These are phyloP conservation scores for Hipposideros armiger DNA, from an alignment of 2,113 vertebrate species.

Conservation along the genomic window DNA sequence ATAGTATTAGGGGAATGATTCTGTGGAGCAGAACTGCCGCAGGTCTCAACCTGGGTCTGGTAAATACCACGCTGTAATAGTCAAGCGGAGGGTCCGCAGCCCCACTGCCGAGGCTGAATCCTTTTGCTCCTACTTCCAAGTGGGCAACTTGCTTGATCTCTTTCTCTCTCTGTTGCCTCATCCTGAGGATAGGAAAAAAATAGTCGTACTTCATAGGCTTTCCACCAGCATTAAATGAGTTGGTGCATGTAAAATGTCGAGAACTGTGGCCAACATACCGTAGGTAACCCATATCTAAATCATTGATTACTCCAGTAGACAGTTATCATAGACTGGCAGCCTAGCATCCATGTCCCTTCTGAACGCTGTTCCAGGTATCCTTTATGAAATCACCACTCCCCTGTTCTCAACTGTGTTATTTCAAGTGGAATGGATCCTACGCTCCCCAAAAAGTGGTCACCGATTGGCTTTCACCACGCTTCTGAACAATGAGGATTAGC, in stretches of 20 bases:
- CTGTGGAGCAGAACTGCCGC: not conserved
- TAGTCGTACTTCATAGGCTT: not conserved
- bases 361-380: not conserved
- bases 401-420: not conserved
- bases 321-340: not conserved
- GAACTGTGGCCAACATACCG: not conserved
- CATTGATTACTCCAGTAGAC: not conserved
- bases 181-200: not conserved
- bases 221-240: not conserved
- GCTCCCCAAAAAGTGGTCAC: not conserved
- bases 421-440: not conserved
- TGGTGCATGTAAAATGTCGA: not conserved
- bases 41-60: not conserved
- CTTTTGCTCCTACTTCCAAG: not conserved
- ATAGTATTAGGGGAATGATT: not conserved
- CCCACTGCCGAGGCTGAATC: not conserved
- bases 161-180: not conserved
- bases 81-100: not conserved
- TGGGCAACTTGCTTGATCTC: not conserved
- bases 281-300: not conserved
- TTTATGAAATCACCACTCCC: not conserved
- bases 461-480: not conserved
- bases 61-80: not conserved
- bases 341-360: not conserved
- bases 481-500: not conserved